Evolutionary conservation across 2,888 invertebrate species (phyloP), one percentile per base, ranked within the genome.

Genomic region (Sinhomidia bicolor): DNA sequence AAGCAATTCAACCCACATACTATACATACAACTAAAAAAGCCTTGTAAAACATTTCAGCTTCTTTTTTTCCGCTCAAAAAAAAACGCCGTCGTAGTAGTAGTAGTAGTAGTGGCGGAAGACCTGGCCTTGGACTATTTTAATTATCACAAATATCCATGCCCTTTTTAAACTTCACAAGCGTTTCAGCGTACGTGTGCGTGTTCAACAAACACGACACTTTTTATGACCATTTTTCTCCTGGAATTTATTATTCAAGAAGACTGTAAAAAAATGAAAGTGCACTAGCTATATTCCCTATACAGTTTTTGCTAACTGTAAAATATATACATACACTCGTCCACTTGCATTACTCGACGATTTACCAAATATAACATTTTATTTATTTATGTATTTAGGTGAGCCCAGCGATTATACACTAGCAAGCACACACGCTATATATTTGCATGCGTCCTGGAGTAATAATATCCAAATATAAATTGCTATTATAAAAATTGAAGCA

Each of bases 71-170:
- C n/a, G 51, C 51, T 51, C 10, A 51, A 10, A 14, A 3, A 12
- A 51, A 14, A n/a, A 14, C 10, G 51, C 51, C n/a, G n/a, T n/a
- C n/a, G n/a, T n/a, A n/a, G n/a, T n/a, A n/a, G n/a, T n/a, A n/a
- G n/a, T n/a, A n/a, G n/a, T n/a, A n/a, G 41, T 41, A 41, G 57
- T 20, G 1, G 7, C 6, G 14, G 29, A 62, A 62, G 62, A 29
- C n/a, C n/a, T 71, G 71, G 4, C 71, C 71, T 71, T 71, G 71
- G 17, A 20, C 71, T 14, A 17, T 6, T 71, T 71, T 71, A 71
- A 71, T 71, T 71, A 44, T 71, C 71, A n/a, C 65, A 6, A 60
- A 60, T 60, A 23, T 57, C 23, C 36, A 36, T 36, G 4, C 36
- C 7, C 36, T 36, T 36, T 36, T 36, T 36, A n/a, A 36, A 36